A percentile compares a stretch with the other conserved stretches of the same genome.
Conservation (phyloP, 2,797 vertebrate genomes). For the Lutjanus argentimaculatus region DNA sequence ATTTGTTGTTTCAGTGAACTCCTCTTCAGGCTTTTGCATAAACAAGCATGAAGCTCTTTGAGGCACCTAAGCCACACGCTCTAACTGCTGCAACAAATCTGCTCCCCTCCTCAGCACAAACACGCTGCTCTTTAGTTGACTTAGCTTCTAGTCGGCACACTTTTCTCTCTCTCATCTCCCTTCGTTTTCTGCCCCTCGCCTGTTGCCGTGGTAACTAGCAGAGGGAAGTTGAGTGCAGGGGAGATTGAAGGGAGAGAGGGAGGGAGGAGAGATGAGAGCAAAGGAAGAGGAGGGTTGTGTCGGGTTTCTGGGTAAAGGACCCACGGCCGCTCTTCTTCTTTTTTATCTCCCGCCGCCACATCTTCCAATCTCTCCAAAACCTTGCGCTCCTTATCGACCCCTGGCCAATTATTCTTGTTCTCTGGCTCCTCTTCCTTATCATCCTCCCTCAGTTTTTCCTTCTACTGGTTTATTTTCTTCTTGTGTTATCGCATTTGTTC, state of each 20-base stretch:
- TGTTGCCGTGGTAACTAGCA: constrained; percentile 89
- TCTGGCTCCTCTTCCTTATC: constrained; percentile 39
- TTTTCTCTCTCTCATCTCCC: constrained; percentile 57
- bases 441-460: neutral
- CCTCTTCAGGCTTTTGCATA: constrained; percentile 27
- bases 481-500: neutral
- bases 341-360: constrained; percentile 34
- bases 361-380: constrained; percentile 47
- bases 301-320: constrained; percentile 66
- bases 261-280: constrained; percentile 28
- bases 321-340: constrained; percentile 35
- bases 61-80: constrained; percentile 31
- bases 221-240: constrained; percentile 74
- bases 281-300: constrained; percentile 19
- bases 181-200: constrained; percentile 79
- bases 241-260: constrained; percentile 41
- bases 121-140: constrained; percentile 60
- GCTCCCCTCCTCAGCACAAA: constrained; percentile 38
- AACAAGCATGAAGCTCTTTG: constrained; percentile 17
- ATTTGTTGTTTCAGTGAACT: constrained; percentile 40
- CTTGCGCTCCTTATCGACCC: constrained; percentile 30
- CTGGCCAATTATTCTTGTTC: constrained; percentile 17
- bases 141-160: constrained; percentile 62
- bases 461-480: neutral
- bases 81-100: constrained; percentile 42